Percentiles rank a stretch among this genome's conserved stretches.
Evolutionary conservation across 2,888 invertebrate species (phyloP).

Genomic region (Desoria tigrina): DNA sequence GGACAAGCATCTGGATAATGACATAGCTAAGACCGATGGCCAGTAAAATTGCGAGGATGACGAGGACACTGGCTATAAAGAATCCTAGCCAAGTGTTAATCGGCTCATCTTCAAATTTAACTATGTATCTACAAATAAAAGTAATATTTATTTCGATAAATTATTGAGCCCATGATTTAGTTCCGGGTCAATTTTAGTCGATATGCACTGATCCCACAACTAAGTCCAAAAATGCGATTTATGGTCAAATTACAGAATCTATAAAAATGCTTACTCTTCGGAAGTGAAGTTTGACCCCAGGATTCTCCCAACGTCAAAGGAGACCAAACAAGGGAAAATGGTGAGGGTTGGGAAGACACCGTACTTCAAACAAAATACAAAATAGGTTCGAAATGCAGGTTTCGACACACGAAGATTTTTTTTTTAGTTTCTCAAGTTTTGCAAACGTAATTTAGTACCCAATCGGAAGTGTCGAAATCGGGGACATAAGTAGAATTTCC

Average conservation of each 20-base stretch:
- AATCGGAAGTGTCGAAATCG: neutral
- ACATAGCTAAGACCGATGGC: slow-evolving; percentile 40
- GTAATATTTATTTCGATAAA: neutral
- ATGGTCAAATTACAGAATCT: neutral
- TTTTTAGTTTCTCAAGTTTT: too few relatives aligned
- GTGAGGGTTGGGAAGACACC: neutral
- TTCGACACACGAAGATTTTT: too few relatives aligned
- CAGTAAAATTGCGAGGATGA: slow-evolving; percentile 33
- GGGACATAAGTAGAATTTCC: slow-evolving; percentile 38
- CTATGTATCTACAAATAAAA: slow-evolving; percentile 30
- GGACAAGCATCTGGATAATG: slow-evolving; percentile 36
- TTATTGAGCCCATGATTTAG: neutral
- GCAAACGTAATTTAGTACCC: too few relatives aligned
- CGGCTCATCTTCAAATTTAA: slow-evolving; percentile 36
- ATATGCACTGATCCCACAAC: too few relatives aligned
- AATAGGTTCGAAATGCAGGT: too few relatives aligned
- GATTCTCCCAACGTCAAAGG: slow-evolving; percentile 2
- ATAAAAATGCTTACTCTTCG: slow-evolving; percentile 12
- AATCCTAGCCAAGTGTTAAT: slow-evolving; percentile 38
- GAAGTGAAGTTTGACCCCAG: slow-evolving; percentile 7
- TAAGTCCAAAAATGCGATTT: neutral
- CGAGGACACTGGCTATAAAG: slow-evolving; percentile 35
- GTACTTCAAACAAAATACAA: too few relatives aligned
- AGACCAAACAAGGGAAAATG: slow-evolving; percentile 17
- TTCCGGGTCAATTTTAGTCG: too few relatives aligned